Evolutionary conservation across 2,797 vertebrate species (phyloP).

Genomic region (Pangasius macronema): DNA sequence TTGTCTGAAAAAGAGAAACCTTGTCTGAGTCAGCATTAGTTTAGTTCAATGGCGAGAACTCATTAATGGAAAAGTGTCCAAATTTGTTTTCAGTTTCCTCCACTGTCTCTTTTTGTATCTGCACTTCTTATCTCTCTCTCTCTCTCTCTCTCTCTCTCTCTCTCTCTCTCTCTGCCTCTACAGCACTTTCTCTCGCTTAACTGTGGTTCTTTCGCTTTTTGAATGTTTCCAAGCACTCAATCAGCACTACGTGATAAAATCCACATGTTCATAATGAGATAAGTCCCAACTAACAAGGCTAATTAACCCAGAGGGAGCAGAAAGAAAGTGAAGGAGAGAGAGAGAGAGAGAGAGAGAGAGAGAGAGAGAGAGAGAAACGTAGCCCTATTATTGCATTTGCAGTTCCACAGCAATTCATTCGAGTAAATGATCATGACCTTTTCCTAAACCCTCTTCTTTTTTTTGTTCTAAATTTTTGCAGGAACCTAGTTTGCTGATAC

Average conservation of each 20-base stretch:
- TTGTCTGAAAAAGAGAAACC: not conserved
- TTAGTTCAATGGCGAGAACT: not conserved
- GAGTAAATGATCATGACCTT: slow-evolving; percentile 19
- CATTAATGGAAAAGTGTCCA: not conserved
- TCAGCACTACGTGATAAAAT: slow-evolving; percentile 33
- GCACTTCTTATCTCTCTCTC: not conserved
- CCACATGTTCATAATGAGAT: slow-evolving; percentile 25
- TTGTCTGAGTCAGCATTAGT: not conserved
- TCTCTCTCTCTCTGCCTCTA: not conserved
- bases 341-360: not conserved
- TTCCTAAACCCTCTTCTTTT: not conserved
- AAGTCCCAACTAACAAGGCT: slow-evolving; percentile 29
- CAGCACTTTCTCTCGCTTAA: not conserved
- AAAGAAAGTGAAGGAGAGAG: not conserved
- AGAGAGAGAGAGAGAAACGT: not conserved
- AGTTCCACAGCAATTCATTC: not conserved
- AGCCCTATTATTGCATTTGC: slow-evolving; percentile 4
- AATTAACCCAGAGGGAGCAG: slow-evolving; percentile 27
- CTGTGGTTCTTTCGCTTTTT: not conserved
- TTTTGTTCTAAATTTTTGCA: too few species aligned
- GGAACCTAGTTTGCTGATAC: too few species aligned
- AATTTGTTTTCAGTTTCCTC: not conserved
- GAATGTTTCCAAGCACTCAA: slow-evolving; percentile 16
- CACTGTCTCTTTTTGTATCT: not conserved
- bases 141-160: not conserved